Conservation (phyloP, 2,888 invertebrate genomes). For the Noctua janthe region DNA sequence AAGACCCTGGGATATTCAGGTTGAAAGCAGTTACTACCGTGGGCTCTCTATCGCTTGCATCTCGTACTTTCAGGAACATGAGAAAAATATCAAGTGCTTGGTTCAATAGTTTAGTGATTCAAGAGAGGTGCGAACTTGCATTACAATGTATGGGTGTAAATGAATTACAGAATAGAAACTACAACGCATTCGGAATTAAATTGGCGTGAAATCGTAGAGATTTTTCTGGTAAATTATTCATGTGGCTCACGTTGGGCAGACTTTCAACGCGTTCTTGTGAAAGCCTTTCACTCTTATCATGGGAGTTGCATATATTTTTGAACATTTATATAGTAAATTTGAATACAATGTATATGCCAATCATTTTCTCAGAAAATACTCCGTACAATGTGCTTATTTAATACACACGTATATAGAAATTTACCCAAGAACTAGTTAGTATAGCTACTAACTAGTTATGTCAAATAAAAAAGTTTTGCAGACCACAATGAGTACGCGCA, state of each 20-base stretch:
- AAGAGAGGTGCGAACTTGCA: slow-evolving; percentile 74
- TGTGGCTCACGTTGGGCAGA: slow-evolving; percentile 87
- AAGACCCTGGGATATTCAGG: slow-evolving; percentile 2
- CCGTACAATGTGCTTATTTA: slow-evolving; percentile 3
- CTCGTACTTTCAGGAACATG: slow-evolving; percentile 45
- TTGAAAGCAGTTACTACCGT: slow-evolving; percentile 18
- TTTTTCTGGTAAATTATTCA: slow-evolving; percentile 91
- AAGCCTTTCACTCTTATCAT: slow-evolving; percentile 90
- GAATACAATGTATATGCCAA: slow-evolving; percentile 46
- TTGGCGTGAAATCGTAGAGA: slow-evolving; percentile 90
- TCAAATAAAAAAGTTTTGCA: not conserved
- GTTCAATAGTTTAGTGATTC: slow-evolving; percentile 70
- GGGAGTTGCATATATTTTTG: slow-evolving; percentile 72
- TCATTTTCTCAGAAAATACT: slow-evolving; percentile 22
- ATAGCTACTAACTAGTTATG: not conserved
- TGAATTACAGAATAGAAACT: slow-evolving; percentile 88
- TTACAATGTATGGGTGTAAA: slow-evolving; percentile 82
- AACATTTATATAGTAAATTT: slow-evolving; percentile 30
- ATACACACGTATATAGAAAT: not conserved
- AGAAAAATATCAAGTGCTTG: slow-evolving; percentile 57
- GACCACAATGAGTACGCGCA: not conserved
- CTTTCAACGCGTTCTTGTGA: slow-evolving; percentile 88
- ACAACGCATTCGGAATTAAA: slow-evolving; percentile 88
- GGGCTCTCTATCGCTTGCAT: slow-evolving; percentile 36
- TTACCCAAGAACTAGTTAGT: slow-evolving; percentile 5